Percentiles rank a stretch among this genome's conserved stretches.
Conservation (phyloP, 2,797 vertebrate genomes). For the Nyctibius grandis region DNA sequence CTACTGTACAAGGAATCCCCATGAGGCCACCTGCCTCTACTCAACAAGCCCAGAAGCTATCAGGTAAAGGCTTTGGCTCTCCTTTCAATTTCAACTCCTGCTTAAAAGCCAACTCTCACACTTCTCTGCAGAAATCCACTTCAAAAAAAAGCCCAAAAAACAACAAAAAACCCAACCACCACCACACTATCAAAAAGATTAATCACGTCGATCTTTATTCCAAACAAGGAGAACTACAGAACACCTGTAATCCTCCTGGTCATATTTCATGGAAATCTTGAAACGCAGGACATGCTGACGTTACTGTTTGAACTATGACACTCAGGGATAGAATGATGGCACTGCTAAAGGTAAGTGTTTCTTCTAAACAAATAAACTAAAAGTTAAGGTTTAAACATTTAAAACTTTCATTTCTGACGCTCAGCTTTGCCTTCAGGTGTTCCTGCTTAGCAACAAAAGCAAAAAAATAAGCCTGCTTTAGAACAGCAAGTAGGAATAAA, state of each 20-base stretch:
- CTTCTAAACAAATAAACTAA: conserved; percentile 43
- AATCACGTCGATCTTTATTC: conserved; percentile 54
- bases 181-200: not conserved
- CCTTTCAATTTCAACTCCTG: not conserved
- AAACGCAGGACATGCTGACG: conserved; percentile 23
- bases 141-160: not conserved
- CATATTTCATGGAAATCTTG: not conserved
- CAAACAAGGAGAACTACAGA: conserved; percentile 56
- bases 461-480: conserved; percentile 58
- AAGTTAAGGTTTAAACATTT: conserved; percentile 7
- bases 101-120: not conserved
- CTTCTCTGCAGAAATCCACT: not conserved
- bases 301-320: not conserved
- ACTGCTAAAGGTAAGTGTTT: not conserved
- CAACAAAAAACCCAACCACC: not conserved
- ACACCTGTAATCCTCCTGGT: conserved; percentile 19
- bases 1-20: not conserved
- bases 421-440: conserved; percentile 29
- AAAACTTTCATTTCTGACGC: conserved; percentile 29
- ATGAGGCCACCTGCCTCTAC: not conserved
- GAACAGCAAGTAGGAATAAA: conserved; percentile 65
- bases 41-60: not conserved
- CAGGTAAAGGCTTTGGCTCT: not conserved
- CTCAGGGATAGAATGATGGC: not conserved
- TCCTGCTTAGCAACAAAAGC: conserved; percentile 11